Base-by-base conservation (phyloP, 2,797 vertebrate genomes). In the Tapirus indicus region DNA sequence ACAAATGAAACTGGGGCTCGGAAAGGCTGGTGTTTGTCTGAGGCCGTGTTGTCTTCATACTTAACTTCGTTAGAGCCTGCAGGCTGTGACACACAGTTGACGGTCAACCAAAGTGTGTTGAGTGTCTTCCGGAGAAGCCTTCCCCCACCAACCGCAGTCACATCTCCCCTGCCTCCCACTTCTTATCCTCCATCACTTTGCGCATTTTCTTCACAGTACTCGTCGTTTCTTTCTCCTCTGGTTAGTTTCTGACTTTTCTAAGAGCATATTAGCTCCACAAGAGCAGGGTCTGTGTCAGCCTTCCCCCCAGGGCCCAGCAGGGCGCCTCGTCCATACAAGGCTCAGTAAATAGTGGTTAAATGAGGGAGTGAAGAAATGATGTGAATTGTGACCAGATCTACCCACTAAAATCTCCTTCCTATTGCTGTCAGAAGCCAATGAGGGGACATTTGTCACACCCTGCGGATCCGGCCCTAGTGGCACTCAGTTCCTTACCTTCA, bases 121-220 rank as follows among this genome's bases (percentile, higher is more conserved):
- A 18, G 8, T 13, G 1, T 88, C 58, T 44, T 52, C 29, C 9
- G 21, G 49, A 66, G 64, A 84, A 41, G 20, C 4, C 80, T 90
- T 60, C 64, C 20, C 17, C 29, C 41, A n/a, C n/a, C 25, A 44
- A 11, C 23, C 7, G 2, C 13, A 32, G 44, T 21, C 41, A 7
- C 1, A 2, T 25, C 47, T 21, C 25, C 23, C 84, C 52, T 52
- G 58, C 29, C 60, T 20, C 49, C 35, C 20, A 13, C 14, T 1
- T 8, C n/a, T 32, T 35, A 12, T 10, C 29, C 44, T 29, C 35
- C 2, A 0, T 17, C 8, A 3, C 21, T 17, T 18, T 16, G 0
- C 72, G 75, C 21, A 0, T 60, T 77, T 62, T 49, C 29, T 69
- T 64, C 74, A 7, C 3, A 11, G 2, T 6, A 1, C 29, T 47